phyloP scores from a whole-genome alignment of 2,888 invertebrate species.

The Calameuta filiformis region DNA sequence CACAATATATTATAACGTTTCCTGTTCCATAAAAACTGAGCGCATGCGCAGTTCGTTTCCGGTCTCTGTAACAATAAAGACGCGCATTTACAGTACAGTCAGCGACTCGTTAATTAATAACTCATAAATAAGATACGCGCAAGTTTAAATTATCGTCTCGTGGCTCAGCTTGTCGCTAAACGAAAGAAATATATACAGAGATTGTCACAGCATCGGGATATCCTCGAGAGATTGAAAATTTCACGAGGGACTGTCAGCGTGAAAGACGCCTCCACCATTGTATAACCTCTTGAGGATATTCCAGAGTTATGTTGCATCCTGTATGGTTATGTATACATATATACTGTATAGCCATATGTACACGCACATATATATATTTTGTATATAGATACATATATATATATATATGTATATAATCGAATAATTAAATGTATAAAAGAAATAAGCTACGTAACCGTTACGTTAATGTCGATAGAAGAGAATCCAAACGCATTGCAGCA shows the following conservation, averaged over 20 bases:
- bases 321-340: conserved; percentile 25
- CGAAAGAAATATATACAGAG: conserved; percentile 13
- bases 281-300: no score
- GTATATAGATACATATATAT: conserved; percentile 29
- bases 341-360: conserved; percentile 23
- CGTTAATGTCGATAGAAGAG: conserved; percentile 29
- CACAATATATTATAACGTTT: conserved; percentile 22
- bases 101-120: conserved; percentile 19
- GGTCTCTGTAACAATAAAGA: neutral
- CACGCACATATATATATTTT: conserved; percentile 17
- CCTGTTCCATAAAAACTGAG: conserved; percentile 22
- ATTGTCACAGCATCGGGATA: no score
- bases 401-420: conserved; percentile 28
- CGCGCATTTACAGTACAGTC: conserved; percentile 15
- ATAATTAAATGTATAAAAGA: conserved; percentile 30
- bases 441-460: conserved; percentile 29
- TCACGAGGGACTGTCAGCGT: no score
- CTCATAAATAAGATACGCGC: conserved; percentile 23
- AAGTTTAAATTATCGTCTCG: conserved; percentile 18
- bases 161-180: conserved; percentile 29
- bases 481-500: conserved; percentile 29
- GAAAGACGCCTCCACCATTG: no score
- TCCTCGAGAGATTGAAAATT: no score
- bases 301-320: no score
- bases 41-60: conserved; percentile 12